Evolutionary conservation across 2,888 invertebrate species (phyloP).

Genomic region (Troilus luridus): DNA sequence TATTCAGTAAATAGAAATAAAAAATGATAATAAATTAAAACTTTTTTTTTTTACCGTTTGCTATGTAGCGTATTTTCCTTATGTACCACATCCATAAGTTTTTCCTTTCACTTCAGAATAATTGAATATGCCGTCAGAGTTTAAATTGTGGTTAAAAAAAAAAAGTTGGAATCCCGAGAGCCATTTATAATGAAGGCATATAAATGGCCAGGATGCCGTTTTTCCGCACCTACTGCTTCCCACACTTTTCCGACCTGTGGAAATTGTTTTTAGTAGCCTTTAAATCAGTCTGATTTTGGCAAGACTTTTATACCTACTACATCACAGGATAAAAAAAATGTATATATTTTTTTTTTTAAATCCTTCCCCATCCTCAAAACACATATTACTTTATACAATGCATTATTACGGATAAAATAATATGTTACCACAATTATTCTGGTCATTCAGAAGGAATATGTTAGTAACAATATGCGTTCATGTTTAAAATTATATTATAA

Average conservation of each 20-base stretch:
- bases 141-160: not conserved
- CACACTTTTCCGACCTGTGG: not conserved
- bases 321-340: not conserved
- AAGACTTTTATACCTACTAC: not conserved
- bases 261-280: conserved; percentile 33
- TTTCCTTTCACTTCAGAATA: not conserved
- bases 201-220: not conserved
- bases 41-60: no score
- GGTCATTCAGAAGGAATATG: no score
- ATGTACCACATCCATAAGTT: not conserved
- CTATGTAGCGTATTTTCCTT: no score
- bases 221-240: conserved; percentile 17
- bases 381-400: not conserved
- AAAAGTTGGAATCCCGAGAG: not conserved
- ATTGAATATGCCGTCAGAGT: not conserved
- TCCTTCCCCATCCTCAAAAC: not conserved
- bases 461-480: no score
- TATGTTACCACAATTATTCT: no score
- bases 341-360: not conserved
- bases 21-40: no score
- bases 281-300: not conserved
- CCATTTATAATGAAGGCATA: not conserved
- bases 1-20: no score
- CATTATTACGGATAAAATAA: no score
- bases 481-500: no score